Evolutionary conservation across 1,140 invertebrate species (phyloP), one percentile per base, ranked within the genome.

Genomic region (Plodia interpunctella): DNA sequence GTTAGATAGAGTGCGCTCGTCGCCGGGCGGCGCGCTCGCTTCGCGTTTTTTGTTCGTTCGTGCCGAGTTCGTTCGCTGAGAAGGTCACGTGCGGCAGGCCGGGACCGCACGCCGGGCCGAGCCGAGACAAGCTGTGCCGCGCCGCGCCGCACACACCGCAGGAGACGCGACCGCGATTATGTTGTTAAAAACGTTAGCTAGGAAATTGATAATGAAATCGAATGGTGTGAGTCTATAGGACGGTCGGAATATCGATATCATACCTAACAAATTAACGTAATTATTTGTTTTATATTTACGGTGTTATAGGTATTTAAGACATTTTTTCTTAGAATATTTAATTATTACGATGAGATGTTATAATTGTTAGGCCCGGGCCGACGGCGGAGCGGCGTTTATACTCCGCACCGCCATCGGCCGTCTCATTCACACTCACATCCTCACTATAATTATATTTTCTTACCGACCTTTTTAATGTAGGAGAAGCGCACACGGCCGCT

Each of bases 251-350:
- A 85, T 83, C 80, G 84, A 87, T 87, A 87, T 89, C 87, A 89
- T 89, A 89, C 87, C 87, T 87, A 87, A 87, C 84, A 89, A 87
- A 87, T 79, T 87, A 87, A 89, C 87, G 87, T 89, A 87, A 89
- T 87, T 85, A 89, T 87, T 89, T 89, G 87, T 87, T 89, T 87
- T 89, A 89, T 87, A 89, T 89, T 89, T 89, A 89, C 82, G 84
- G 87, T 89, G 84, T 89, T 89, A 82, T 87, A 89, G 85, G 83
- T 87, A 87, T 84, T 87, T 88, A 88, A 89, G 85, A 88, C 84
- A 86, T 87, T 89, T 88, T 86, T 89, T 87, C 84, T 88, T 87
- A 87, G 83, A 87, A 86, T 89, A 87, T 87, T 87, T 86, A 88
- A 88, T 87, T 81, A 86, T 86, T 85, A 86, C 79, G 83, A 86